These are phyloP conservation scores for Cyrtonyx montezumae DNA, from an alignment of 2,113 vertebrate genomes.

Conservation along the genomic window DNA sequence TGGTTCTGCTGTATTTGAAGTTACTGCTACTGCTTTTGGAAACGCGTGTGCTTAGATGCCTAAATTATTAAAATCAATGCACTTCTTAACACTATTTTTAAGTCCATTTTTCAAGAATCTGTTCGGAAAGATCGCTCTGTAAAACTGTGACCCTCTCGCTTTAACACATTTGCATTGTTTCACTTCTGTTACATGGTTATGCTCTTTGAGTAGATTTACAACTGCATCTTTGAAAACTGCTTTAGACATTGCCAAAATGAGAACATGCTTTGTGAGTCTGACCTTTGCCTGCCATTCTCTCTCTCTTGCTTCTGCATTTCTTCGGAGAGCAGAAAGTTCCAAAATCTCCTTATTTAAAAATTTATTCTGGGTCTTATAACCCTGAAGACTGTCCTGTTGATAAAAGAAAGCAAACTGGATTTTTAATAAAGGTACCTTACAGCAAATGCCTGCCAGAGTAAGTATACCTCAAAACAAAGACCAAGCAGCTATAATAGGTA, in stretches of 20 bases:
- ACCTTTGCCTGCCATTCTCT: conserved; percentile 92
- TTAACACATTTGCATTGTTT: not conserved
- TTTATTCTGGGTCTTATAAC: conserved; percentile 96
- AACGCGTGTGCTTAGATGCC: fast-evolving
- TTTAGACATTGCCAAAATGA: not conserved
- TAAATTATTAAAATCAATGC: not conserved
- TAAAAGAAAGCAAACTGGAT: not conserved
- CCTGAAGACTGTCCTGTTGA: conserved; percentile 92
- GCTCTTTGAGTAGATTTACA: not conserved
- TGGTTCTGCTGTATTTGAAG: not conserved
- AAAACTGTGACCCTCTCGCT: not conserved
- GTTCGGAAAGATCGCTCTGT: not conserved
- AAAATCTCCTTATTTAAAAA: conserved; percentile 99
- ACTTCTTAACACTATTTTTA: not conserved
- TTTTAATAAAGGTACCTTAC: not conserved
- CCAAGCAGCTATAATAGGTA: not conserved
- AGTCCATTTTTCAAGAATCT: not conserved
- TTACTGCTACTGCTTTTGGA: not conserved
- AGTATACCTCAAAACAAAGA: not conserved
- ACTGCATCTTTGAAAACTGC: not conserved
- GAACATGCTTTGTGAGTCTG: not conserved
- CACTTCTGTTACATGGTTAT: not conserved
- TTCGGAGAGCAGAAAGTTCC: conserved; percentile 91
- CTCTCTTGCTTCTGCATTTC: conserved; percentile 90
- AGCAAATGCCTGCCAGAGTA: not conserved